A percentile compares a stretch with the other conserved stretches of the same genome.
phyloP scores from a whole-genome alignment of 2,797 vertebrate species.

The Bryconaethiops microstoma region DNA sequence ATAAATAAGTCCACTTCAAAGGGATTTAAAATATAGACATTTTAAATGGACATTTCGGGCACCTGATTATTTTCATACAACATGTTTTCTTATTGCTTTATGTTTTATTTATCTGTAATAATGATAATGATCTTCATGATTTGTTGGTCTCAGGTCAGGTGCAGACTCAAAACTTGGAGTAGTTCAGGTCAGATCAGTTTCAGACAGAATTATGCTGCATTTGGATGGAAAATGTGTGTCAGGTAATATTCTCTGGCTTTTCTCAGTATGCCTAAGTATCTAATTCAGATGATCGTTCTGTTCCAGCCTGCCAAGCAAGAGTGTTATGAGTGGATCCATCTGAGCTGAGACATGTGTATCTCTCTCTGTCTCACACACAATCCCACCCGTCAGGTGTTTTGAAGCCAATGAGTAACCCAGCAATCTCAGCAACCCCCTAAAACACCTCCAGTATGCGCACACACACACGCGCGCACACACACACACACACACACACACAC shows the following conservation, averaged over 20 bases:
- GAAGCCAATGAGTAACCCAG: not conserved
- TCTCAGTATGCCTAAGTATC: not conserved
- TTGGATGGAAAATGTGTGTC: too few species aligned
- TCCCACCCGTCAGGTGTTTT: not conserved
- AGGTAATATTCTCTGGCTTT: not conserved
- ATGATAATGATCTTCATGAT: too few species aligned
- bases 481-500: conserved; percentile 25
- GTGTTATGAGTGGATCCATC: not conserved
- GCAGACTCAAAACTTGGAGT: too few species aligned
- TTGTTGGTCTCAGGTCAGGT: too few species aligned
- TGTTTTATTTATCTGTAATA: too few species aligned
- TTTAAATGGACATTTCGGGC: too few species aligned
- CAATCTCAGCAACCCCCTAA: not conserved
- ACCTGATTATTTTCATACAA: too few species aligned
- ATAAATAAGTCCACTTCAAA: too few species aligned
- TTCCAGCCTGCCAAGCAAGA: not conserved
- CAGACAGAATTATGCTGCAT: too few species aligned
- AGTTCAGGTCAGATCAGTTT: too few species aligned
- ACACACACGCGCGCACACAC: conserved; percentile 36
- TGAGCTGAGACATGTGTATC: conserved; percentile 4
- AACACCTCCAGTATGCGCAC: not conserved
- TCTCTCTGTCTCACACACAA: conserved; percentile 28
- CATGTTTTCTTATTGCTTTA: too few species aligned
- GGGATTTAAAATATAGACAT: too few species aligned
- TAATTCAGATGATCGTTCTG: not conserved